These are phyloP conservation scores for Karalla daura DNA, from an alignment of 2,797 vertebrate species.

Conservation along the genomic window DNA sequence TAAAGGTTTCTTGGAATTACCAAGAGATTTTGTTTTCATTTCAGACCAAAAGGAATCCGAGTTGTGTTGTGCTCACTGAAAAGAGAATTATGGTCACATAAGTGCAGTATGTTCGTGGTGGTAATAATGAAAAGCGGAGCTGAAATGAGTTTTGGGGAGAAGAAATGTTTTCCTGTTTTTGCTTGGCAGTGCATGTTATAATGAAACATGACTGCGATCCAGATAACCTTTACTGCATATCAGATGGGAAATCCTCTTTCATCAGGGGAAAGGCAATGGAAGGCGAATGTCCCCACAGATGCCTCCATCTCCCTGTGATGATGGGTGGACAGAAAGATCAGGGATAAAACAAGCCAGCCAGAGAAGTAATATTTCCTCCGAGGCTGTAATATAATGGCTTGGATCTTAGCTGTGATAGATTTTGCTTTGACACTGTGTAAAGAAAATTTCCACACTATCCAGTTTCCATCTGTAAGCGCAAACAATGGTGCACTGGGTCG, in stretches of 20 bases:
- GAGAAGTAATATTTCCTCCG: slow-evolving; percentile 80
- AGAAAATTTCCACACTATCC: slow-evolving; percentile 78
- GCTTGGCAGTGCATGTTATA: slow-evolving; percentile 71
- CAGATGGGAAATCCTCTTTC: slow-evolving; percentile 79
- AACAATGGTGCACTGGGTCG: slow-evolving; percentile 75
- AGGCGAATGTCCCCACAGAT: slow-evolving; percentile 62
- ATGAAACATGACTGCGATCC: slow-evolving; percentile 70
- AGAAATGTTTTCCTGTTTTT: slow-evolving; percentile 69
- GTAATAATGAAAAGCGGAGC: slow-evolving; percentile 74
- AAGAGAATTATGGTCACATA: slow-evolving; percentile 73
- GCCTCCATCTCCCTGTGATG: slow-evolving; percentile 68
- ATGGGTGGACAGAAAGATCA: slow-evolving; percentile 78
- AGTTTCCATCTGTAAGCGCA: slow-evolving; percentile 79
- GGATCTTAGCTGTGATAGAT: slow-evolving; percentile 79
- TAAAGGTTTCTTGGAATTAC: slow-evolving; percentile 69
- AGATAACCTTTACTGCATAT: slow-evolving; percentile 81
- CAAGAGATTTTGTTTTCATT: slow-evolving; percentile 71
- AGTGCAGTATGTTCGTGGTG: slow-evolving; percentile 53
- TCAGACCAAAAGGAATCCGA: slow-evolving; percentile 56
- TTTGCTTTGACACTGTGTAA: slow-evolving; percentile 72
- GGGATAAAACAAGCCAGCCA: slow-evolving; percentile 77
- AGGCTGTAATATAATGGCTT: slow-evolving; percentile 78
- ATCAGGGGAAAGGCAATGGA: slow-evolving; percentile 63
- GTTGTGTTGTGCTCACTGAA: slow-evolving; percentile 58
- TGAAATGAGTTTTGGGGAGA: slow-evolving; percentile 73